Base-by-base conservation (phyloP, 1,140 invertebrate species). In the Dendroctonus valens region DNA sequence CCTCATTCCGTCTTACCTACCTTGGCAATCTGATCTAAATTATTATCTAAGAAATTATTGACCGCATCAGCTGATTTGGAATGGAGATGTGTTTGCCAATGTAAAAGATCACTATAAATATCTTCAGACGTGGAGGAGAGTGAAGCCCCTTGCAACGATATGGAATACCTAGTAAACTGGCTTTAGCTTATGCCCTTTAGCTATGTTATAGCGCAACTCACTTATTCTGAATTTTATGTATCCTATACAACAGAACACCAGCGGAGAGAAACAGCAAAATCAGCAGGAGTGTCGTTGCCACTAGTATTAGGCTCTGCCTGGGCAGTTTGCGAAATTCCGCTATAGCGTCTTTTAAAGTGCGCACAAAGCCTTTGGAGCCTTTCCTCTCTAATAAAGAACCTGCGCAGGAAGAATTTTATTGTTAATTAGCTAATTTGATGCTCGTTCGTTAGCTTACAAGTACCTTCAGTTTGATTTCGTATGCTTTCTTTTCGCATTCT, bases 1-100 rank as follows among this genome's bases (percentile, higher is more conserved):
- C 26, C 26, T 26, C 26, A 26, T 26, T 26, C 26, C 26, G 26
- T 26, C 26, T 26, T 26, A 26, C 26, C 26, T 26, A 86, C 85
- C 81, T 85, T 86, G 41, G 83, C 81, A 63, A 87, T 83, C 74
- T 86, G 81, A 73, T 85, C 79, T 59, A 86, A 76, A 77, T 86
- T 86, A 69, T 83, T 81, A 71, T 83, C 81, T 61, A 86, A 79
- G 73, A 85, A 86, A 67, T 83, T 82, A 74, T 86, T 83, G 50
- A 87, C 79, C 65, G 86, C 84, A 41, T 78, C 74, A 2, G 85
- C 84, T 5, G 85, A 85, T 58, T 83, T 82, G 46, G 84, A 82
- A 81, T 86, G 85, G 55, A 87, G 76, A 44, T 83, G 78, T 38
- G 81, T 79, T 51, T 86, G 83, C 83, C 83, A 85, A 41, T 83